A percentile compares a stretch with the other conserved stretches of the same genome.
These are phyloP conservation scores for Colletes collaris DNA, from an alignment of 2,888 invertebrate genomes.

Conservation along the genomic window DNA sequence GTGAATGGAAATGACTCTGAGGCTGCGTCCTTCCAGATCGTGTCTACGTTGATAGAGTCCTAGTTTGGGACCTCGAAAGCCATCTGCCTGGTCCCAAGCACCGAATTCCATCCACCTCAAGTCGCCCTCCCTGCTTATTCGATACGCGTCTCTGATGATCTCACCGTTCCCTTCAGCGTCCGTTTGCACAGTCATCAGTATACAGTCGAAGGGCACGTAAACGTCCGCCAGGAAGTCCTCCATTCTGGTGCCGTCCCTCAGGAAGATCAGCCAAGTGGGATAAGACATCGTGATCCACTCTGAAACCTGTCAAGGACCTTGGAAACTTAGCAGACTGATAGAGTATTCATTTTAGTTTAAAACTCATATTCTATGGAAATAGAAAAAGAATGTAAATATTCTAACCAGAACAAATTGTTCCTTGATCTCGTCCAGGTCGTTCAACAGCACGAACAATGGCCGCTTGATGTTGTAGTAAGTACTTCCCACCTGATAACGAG, in stretches of 20 bases:
- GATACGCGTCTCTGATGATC: slow-evolving; percentile 76
- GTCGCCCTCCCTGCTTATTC: slow-evolving; percentile 67
- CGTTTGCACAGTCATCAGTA: slow-evolving; percentile 71
- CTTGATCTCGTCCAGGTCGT: slow-evolving; percentile 74
- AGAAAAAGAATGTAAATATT: no score
- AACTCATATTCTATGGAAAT: no score
- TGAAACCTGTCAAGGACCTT: slow-evolving; percentile 66
- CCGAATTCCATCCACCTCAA: slow-evolving; percentile 72
- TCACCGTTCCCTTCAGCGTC: slow-evolving; percentile 56
- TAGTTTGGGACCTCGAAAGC: slow-evolving; percentile 66
- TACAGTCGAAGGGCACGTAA: slow-evolving; percentile 78
- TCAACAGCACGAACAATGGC: slow-evolving; percentile 79
- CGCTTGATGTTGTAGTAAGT: slow-evolving; percentile 77
- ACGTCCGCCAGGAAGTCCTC: slow-evolving; percentile 74
- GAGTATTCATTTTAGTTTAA: no score
- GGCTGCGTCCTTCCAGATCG: slow-evolving; percentile 74
- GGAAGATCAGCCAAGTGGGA: slow-evolving; percentile 80
- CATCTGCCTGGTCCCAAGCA: slow-evolving; percentile 66
- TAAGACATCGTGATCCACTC: slow-evolving; percentile 80
- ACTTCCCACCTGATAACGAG: slow-evolving; percentile 73
- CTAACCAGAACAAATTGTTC: slow-evolving; percentile 74
- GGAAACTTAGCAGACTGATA: no score
- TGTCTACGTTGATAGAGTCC: slow-evolving; percentile 77
- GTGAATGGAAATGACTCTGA: slow-evolving; percentile 75
- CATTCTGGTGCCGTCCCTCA: slow-evolving; percentile 70